Base-by-base conservation (phyloP, 1,140 invertebrate genomes). In the Trigoniulus corallinus region DNA sequence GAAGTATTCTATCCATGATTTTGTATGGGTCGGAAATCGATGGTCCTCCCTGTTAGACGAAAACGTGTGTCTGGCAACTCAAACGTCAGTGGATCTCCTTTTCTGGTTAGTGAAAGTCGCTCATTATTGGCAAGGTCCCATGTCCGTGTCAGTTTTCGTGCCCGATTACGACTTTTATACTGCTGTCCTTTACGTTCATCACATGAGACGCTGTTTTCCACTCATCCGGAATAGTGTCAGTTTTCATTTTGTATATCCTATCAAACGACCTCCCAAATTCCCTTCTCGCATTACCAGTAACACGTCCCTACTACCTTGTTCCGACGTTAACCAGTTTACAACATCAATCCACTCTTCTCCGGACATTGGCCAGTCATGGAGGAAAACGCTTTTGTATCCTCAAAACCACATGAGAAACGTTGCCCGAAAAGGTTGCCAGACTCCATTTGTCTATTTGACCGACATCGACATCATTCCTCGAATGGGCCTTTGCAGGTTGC, bases 401-500 rank as follows among this genome's bases (percentile, higher is more conserved):
- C 86, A 89, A 62, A 91, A 89, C 57, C 82, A 87, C 60, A 67
- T 88, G 65, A 68, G 86, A 18, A 91, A 91, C 64, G 62, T 88
- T 13, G 87, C 85, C 0, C 67, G 85, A 15, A 84, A 84, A 62
- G 84, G 84, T 58, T 88, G 84, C 51, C 82, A 84, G 56, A 78
- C 75, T 1, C 72, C 77, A 15, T 83, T 80, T 58, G 80, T 87
- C 3, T 88, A 88, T 57, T 64, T 88, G 2, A 84, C 82, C 0
- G 86, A 89, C 62, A 77, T 89, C 2, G 87, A 91, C 63, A 84
- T 89, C 39, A 77, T 89, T 23, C 84, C 86, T 1, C 53, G 51
- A 21, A 50, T 53, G 10, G 52, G 50, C 12, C 29, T 59, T 18
- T 76, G 79, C 0, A 68, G 73, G 13, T 67, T 71, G 0, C 64